Conservation (phyloP, 2,797 vertebrate genomes). For the Scyliorhinus canicula region DNA sequence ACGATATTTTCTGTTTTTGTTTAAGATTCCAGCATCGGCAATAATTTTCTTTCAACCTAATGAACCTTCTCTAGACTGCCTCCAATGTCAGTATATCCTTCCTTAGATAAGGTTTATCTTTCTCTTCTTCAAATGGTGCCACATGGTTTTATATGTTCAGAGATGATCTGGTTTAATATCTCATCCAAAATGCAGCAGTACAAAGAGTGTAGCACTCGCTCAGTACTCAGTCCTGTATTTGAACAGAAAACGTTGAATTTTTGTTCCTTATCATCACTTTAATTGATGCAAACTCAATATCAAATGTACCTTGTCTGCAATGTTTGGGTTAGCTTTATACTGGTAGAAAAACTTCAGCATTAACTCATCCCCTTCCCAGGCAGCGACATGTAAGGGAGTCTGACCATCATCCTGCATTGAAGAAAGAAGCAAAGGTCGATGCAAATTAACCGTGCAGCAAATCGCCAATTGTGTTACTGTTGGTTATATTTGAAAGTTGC, state of each 20-base stretch:
- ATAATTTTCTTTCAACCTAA: no score
- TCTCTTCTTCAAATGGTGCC: background rate
- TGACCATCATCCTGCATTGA: conserved; percentile 46
- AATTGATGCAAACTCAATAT: background rate
- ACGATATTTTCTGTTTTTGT: no score
- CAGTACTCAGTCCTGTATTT: background rate
- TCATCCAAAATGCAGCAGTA: background rate
- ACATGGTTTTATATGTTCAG: no score
- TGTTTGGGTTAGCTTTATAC: conserved; percentile 48
- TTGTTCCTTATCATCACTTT: background rate
- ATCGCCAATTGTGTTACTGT: background rate
- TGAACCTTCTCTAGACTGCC: no score
- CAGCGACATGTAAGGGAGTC: conserved; percentile 44
- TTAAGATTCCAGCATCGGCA: no score
- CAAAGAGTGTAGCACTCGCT: background rate
- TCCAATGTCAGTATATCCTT: no score
- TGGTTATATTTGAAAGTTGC: background rate
- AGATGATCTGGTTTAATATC: background rate
- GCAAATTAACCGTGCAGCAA: background rate
- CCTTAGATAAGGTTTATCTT: background rate
- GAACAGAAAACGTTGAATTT: background rate
- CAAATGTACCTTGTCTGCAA: conserved; percentile 43
- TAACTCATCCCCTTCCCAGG: conserved; percentile 44
- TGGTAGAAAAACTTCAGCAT: conserved; percentile 49
- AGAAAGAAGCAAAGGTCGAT: conserved; percentile 19